Percentiles rank a stretch among this genome's conserved stretches.
phyloP scores from a whole-genome alignment of 1,140 invertebrate species.

The Zaprionus vittiger region DNA sequence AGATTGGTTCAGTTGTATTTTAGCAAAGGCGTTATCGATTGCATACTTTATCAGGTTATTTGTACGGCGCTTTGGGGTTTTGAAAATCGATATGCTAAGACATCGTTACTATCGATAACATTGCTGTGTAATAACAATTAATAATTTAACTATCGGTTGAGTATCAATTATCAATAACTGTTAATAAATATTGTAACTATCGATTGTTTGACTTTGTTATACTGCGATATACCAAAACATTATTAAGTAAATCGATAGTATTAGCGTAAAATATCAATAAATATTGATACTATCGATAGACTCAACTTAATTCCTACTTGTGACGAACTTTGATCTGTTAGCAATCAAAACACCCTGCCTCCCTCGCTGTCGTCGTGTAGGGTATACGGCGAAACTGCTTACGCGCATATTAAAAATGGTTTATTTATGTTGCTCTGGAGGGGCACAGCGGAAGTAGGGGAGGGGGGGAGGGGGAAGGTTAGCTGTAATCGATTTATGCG shows the following conservation, averaged over 20 bases:
- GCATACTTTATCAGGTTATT: too few species aligned
- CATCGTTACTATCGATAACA: too few species aligned
- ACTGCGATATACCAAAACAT: too few species aligned
- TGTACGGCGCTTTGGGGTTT: too few species aligned
- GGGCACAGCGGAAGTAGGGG: background rate
- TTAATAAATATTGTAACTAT: background rate
- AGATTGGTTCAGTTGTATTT: too few species aligned
- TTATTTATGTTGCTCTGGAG: slow-evolving; percentile 63
- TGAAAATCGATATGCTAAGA: too few species aligned
- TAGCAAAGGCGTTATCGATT: too few species aligned
- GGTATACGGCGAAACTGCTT: slow-evolving; percentile 57
- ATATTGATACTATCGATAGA: background rate
- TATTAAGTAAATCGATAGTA: background rate
- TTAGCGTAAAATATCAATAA: background rate
- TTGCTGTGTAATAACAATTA: background rate
- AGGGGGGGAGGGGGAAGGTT: background rate
- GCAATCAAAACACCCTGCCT: slow-evolving; percentile 5
- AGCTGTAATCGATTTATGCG: slow-evolving; percentile 72
- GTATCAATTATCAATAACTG: background rate
- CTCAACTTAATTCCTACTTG: background rate
- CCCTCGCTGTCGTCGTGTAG: background rate
- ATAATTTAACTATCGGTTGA: too few species aligned
- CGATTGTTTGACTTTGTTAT: too few species aligned
- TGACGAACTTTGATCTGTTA: background rate
- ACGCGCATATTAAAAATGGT: slow-evolving; percentile 78